Conservation (phyloP, 2,888 invertebrate genomes). For the Protonemura montana region DNA sequence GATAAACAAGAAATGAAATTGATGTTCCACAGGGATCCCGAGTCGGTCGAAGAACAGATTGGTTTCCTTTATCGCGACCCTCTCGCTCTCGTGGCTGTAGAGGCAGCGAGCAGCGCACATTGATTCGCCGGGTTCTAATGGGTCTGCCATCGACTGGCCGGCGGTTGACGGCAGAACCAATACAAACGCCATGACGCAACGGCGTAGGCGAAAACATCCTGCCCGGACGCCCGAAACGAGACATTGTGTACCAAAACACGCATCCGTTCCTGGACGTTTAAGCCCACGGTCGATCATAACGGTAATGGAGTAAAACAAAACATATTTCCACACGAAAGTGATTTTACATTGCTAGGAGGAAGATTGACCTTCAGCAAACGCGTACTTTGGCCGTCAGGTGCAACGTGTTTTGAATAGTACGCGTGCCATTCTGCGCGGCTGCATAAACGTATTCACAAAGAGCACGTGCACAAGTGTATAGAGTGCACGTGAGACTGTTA, state of each 20-base stretch:
- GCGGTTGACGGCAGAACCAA: conserved; percentile 10
- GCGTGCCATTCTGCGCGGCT: no score
- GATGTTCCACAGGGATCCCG: not conserved
- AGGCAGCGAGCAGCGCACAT: not conserved
- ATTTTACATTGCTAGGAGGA: not conserved
- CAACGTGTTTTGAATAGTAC: no score
- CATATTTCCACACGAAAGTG: not conserved
- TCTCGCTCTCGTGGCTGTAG: not conserved
- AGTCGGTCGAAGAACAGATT: not conserved
- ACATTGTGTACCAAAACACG: not conserved
- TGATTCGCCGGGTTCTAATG: conserved; percentile 24
- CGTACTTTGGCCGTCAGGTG: no score
- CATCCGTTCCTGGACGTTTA: not conserved
- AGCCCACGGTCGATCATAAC: not conserved
- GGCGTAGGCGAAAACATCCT: not conserved
- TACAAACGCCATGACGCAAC: not conserved
- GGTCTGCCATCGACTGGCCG: conserved; percentile 16
- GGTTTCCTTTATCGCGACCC: not conserved
- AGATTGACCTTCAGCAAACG: no score
- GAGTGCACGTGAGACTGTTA: not conserved
- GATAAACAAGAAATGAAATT: not conserved
- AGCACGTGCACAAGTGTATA: no score
- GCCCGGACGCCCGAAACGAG: not conserved
- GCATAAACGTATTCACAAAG: no score
- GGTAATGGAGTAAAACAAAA: not conserved